Conservation (phyloP, 2,113 vertebrate species). For the Megaceryle torquata region DNA sequence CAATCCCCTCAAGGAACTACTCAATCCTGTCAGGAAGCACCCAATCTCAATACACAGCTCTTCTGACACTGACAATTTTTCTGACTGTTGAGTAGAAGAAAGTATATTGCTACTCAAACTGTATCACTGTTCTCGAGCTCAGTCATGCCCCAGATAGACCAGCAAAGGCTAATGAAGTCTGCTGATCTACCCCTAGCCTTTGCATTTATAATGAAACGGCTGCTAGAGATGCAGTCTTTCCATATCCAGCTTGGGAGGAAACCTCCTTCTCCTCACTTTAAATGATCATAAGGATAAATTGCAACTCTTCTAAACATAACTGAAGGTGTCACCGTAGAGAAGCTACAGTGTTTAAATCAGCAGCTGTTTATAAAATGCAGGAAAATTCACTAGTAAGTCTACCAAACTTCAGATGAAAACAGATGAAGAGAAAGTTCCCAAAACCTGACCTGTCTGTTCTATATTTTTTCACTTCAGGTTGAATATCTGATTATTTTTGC, state of each 20-base stretch:
- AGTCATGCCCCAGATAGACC: not conserved
- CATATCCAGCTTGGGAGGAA: not conserved
- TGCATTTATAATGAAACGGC: not conserved
- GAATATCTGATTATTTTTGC: slow-evolving; percentile 27
- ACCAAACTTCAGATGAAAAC: slow-evolving; percentile 38
- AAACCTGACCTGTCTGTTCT: slow-evolving; percentile 13
- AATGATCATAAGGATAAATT: not conserved
- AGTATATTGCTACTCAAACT: not conserved
- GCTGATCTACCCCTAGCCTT: not conserved
- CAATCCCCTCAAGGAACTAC: too few species aligned
- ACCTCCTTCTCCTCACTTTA: not conserved
- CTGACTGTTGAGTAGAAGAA: not conserved
- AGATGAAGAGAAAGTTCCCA: slow-evolving; percentile 3
- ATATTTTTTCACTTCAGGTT: slow-evolving; percentile 14
- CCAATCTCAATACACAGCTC: not conserved
- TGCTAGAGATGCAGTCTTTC: not conserved
- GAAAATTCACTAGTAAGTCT: not conserved
- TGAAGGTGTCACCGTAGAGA: not conserved
- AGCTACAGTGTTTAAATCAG: not conserved
- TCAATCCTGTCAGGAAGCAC: too few species aligned
- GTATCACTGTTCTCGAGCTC: not conserved
- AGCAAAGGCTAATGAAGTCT: not conserved
- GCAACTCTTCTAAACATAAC: not conserved
- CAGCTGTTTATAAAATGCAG: slow-evolving; percentile 13
- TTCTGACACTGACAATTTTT: not conserved